Evolutionary conservation across 2,888 invertebrate species (phyloP), one percentile per base, ranked within the genome.

Genomic region (Halocaridina rubra): DNA sequence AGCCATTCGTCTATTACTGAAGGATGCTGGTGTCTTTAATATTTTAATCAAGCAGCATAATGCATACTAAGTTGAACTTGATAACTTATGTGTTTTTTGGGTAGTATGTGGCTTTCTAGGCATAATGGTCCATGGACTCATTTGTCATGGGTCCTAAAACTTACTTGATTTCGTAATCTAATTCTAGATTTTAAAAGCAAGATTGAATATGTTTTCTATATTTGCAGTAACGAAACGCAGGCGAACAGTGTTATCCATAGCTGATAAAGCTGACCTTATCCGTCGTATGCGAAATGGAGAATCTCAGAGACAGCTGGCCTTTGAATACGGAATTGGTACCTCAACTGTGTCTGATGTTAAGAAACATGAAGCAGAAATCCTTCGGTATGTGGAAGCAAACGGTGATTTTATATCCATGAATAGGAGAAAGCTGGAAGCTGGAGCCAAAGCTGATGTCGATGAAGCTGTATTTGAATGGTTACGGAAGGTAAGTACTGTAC

Each of bases 311-410:
- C 78, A 78, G 29, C 39, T 84, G 16, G 82, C 82, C 13, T 39
- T 78, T 8, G 82, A 82, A 29, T 82, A 72, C 29, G 82, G 82
- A 1, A 82, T 82, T 46, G 82, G 82, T 13, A 82, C 82, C 33
- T 82, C 82, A 5, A 82, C 82, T 7, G 82, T 82, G 16, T 82
- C 82, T n/a, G 82, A 82, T 30, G 59, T 82, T 3, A 82, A 82
- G 78, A 82, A 82, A 30, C 71, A 82, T 22, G 78, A 82, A 46
- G 72, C 72, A 13, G 82, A 82, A 39, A 82, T 82, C 19, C 69
- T 82, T 8, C 5, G 61, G 4, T 78, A 78, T 32, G 82, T 82
- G 1, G 82, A 77, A 71, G 19, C 82, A 29, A 82, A 78, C 59
- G 82, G 72, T 2, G 82, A 82, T 33, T 53, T 77, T 19, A 57